Base-by-base conservation (phyloP, 2,113 vertebrate species). In the Neotoma lepida region DNA sequence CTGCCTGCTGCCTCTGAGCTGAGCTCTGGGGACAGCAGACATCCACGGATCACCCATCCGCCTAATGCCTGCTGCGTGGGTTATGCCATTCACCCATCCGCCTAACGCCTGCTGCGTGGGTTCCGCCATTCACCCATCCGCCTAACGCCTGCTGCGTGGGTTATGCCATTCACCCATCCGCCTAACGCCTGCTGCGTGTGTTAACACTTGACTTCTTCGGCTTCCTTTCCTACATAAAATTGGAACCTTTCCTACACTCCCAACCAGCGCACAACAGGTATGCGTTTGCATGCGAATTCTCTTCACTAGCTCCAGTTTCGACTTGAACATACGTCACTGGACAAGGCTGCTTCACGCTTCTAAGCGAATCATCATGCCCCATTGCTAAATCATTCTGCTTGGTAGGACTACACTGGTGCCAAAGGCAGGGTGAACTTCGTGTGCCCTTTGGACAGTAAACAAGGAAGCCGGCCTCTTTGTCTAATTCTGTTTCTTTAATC, bases 401-500 rank as follows among this genome's bases (percentile, higher is more conserved):
- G 6, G 35, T 8, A 84, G 64, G 30, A 44, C 49, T 12, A 39
- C 10, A 46, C 58, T 68, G 28, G 70, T 84, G 41, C 74, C 74
- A 77, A 74, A 78, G 41, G 84, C 66, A 61, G 77, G 46, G 63
- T 92, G 91, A 95, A 90, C 93, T 95, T 78, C 54, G 15, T 70
- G 33, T 66, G n/a, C 86, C 66, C 94, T 95, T 77, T 94, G 82
- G 68, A 89, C 73, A 54, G 56, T 90, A 56, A 94, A 77, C n/a
- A 94, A 54, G 93, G 90, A 49, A 74, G 70, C 86, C 78, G 51
- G 41, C 77, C 71, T 86, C 90, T 78, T 68, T 64, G 56, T 87
- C 44, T 97, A 70, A 84, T 81, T 89, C n/a, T 70, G 66, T 88
- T 92, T 95, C 56, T 80, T 92, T 86, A 82, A 56, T 82, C 46